phyloP scores from a whole-genome alignment of 2,797 vertebrate genomes.

The Enteromius radiatus region DNA sequence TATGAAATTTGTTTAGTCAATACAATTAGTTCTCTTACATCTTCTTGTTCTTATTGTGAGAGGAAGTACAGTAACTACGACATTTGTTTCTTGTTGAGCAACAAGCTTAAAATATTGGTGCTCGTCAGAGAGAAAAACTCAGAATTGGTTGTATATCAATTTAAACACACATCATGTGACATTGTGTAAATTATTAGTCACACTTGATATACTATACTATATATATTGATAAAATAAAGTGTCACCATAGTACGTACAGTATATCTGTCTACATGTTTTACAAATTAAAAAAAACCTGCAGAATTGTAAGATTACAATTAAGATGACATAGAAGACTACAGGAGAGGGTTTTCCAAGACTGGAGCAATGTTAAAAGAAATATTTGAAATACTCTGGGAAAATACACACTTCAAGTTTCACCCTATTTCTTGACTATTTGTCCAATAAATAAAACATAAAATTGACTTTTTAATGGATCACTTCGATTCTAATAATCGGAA shows the following conservation, averaged over 20 bases:
- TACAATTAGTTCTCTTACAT: background rate
- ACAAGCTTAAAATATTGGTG: background rate
- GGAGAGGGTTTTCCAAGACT: background rate
- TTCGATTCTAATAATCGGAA: background rate
- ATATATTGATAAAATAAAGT: background rate
- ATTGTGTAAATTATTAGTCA: constrained; percentile 1
- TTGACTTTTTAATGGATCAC: background rate
- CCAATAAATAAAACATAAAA: background rate
- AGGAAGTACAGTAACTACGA: background rate
- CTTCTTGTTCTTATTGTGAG: background rate
- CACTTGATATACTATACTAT: background rate
- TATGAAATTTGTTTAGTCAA: background rate
- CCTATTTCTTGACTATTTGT: background rate
- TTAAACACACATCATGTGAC: background rate
- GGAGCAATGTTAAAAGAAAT: background rate
- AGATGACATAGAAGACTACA: background rate
- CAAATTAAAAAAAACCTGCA: background rate
- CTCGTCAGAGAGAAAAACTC: background rate
- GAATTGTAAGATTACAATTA: background rate
- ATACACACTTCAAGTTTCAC: background rate
- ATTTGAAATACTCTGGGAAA: background rate
- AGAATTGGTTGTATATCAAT: background rate
- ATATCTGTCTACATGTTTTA: background rate
- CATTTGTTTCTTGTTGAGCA: background rate
- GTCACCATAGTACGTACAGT: background rate